Conservation (phyloP, 2,797 vertebrate species). For the Bovichtus variegatus region DNA sequence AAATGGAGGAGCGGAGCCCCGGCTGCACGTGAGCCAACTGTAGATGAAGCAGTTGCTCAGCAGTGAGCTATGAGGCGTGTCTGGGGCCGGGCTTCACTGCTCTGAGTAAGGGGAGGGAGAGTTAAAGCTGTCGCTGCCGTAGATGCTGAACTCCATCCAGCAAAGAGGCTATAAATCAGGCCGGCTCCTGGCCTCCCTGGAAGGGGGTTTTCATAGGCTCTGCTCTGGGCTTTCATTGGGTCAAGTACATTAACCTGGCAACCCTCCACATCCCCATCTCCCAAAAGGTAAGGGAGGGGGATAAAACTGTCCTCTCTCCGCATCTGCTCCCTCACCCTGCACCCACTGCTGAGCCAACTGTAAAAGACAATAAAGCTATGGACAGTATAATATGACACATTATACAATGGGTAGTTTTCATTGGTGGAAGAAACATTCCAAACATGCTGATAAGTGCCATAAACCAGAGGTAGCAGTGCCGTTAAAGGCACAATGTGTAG, state of each 20-base stretch:
- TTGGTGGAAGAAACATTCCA: constrained; percentile 18
- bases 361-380: constrained; percentile 55
- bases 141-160: constrained; percentile 69
- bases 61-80: constrained; percentile 73
- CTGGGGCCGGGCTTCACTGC: constrained; percentile 59
- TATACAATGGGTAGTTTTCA: constrained; percentile 38
- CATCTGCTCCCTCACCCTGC: constrained; percentile 53
- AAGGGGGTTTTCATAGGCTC: constrained; percentile 79
- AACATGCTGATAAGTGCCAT: constrained; percentile 37
- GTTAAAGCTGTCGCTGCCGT: constrained; percentile 62
- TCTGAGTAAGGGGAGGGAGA: constrained; percentile 39
- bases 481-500: background rate
- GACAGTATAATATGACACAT: constrained; percentile 56
- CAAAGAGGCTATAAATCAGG: constrained; percentile 80
- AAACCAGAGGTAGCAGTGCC: constrained; percentile 18
- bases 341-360: constrained; percentile 45
- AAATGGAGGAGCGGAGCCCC: constrained; percentile 77
- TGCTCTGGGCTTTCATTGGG: constrained; percentile 78
- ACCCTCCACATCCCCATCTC: constrained; percentile 68
- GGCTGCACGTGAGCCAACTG: constrained; percentile 77
- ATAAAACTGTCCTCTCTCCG: constrained; percentile 56
- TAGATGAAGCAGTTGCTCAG: constrained; percentile 73
- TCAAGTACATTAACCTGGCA: constrained; percentile 85
- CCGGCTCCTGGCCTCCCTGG: constrained; percentile 61
- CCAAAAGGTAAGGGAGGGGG: constrained; percentile 31